Conservation (phyloP, 2,888 invertebrate genomes). For the Plutella xylostella region DNA sequence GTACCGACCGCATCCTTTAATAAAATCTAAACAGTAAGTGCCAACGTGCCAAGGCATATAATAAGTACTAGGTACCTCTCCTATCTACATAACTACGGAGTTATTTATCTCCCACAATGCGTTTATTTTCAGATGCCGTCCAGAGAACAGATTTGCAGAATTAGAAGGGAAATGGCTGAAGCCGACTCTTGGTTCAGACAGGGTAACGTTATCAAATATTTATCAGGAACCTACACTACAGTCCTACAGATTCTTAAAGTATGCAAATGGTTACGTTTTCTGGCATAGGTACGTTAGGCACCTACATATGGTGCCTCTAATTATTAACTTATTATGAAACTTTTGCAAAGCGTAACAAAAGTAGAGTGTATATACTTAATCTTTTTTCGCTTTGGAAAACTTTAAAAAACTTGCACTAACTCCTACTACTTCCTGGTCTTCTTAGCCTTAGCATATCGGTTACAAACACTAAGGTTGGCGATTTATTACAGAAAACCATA, state of each 20-base stretch:
- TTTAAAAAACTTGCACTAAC: neutral
- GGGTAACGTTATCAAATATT: conserved; percentile 28
- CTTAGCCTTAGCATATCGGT: neutral
- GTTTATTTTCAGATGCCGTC: conserved; percentile 44
- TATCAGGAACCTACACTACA: neutral
- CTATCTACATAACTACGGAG: no score
- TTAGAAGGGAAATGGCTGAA: conserved; percentile 55
- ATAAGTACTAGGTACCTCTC: no score
- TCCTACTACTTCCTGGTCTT: neutral
- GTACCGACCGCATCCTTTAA: no score
- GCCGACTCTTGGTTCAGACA: conserved; percentile 41
- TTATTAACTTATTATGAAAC: no score
- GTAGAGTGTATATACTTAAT: neutral
- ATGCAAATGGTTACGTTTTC: neutral
- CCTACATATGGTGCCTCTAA: neutral
- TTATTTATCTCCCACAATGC: no score
- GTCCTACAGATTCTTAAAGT: neutral
- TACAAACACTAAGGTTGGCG: neutral
- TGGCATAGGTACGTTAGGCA: neutral
- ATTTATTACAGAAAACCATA: neutral
- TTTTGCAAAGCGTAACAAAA: neutral
- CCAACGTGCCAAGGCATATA: no score
- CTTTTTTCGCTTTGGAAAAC: no score
- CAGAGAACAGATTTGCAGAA: conserved; percentile 47
- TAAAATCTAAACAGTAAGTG: no score